Evolutionary conservation across 2,888 invertebrate species (phyloP), one percentile per base, ranked within the genome.

Genomic region (Ectemnius lituratus): DNA sequence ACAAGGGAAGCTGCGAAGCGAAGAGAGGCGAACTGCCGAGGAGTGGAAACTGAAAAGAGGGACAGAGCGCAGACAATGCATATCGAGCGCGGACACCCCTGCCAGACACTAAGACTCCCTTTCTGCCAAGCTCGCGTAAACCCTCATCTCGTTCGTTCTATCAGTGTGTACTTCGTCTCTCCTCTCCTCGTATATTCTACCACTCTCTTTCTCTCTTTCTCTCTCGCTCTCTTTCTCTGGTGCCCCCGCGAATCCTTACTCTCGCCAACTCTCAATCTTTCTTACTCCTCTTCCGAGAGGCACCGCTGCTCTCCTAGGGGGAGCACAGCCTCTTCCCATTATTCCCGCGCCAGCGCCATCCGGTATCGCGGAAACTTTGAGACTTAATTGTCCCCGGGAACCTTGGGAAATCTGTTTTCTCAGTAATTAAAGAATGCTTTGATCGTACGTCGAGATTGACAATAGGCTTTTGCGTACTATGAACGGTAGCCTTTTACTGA

Each of bases 61-160:
- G 64, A 65, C 74, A 65, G 62, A 60, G 74, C 37, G 37, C 78
- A 81, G 82, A 79, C 82, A 81, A 81, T 82, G 80, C 78, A 81
- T 81, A 82, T 82, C 75, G 81, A 81, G 81, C 81, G 82, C 66
- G 66, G 49, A 64, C 71, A 67, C 74, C 68, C 69, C 65, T 61
- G 37, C 57, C 57, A 69, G 62, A 63, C 63, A 52, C 14, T 60
- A 65, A 49, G 13, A 47, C 59, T 67, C 62, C 57, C 49, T 58
- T 70, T 68, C 52, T 59, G 16, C 65, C 20, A 62, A 47, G 28
- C 58, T 13, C 58, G 62, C 20, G 16, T 23, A 46, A 62, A 20
- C 57, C 60, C 67, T 52, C 59, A 28, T 57, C 49, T 60, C 47
- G 13, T 37, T 37, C 37, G 37, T 20, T 27, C 59, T 16, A 59